Base-by-base conservation (phyloP, 2,888 invertebrate genomes). In the Cheilosia pagana region DNA sequence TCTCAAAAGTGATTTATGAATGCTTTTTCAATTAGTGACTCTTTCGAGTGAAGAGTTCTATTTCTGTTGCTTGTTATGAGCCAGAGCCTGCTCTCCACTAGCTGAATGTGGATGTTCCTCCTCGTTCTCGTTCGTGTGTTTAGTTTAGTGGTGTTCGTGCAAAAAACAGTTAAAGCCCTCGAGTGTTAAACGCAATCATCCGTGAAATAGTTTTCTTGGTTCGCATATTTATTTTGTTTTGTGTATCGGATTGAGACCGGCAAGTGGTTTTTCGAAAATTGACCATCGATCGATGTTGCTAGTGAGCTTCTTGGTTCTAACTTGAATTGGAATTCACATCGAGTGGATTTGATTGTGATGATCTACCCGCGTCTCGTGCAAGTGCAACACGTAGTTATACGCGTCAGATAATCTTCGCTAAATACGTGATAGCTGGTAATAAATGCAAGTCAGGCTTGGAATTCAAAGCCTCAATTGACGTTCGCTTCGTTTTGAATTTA, bases 101-200 rank as follows among this genome's bases (percentile, higher is more conserved):
- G 35, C 23, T 21, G 45, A 19, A 45, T 39, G 41, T 39, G 41
- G 70, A 16, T 59, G 35, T 25, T 41, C 39, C 50, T 48, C 48
- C 10, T n/a, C n/a, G n/a, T n/a, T n/a, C n/a, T 21, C 43, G 25
- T 53, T 62, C 21, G 52, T 35, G 59, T 68, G 31, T 52, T 41
- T 7, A 53, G 31, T 52, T 41, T 7, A 53, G 19, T 48, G 31
- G 39, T 53, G 52, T 45, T 62, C 45, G 68, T 62, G 68, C 45
- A 25, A 62, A 70, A 70, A 45, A 45, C 70, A 62, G 70, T 77
- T 77, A 70, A 77, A 16, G 71, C 63, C 77, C 62, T 70, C 70
- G 31, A 71, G 63, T 78, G 71, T 77, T 63, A 50, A 71, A 57
- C 28, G 70, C 71, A 71, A 71, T 70, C 77, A 71, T 70, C 77